Evolutionary conservation across 92 coral and sea anemone species (phyloP), one percentile per base, ranked within the genome.

Genomic region (Epizoanthus stellaris): DNA sequence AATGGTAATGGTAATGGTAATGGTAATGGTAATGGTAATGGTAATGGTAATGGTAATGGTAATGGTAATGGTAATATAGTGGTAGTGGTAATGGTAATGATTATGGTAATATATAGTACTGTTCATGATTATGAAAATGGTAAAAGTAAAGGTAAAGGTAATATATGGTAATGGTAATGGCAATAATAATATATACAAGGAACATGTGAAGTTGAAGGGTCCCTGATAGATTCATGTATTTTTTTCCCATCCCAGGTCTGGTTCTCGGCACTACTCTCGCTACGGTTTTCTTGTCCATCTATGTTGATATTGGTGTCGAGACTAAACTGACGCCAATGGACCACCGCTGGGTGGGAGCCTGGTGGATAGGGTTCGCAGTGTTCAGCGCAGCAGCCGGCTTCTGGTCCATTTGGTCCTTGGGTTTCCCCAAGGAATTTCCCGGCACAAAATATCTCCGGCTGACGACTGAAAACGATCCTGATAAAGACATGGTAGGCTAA

Each of bases 301-400:
- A 93, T 65, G 98, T 95, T n/a, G 98, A 93, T 85, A 16, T 86
- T 73, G 97, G 95, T 36, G 84, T 80, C 34, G 85, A 89, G 91
- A 95, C 97, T 76, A 74, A 86, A 7, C 86, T 95, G 76, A 93
- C 95, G 53, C 92, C 90, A 6, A 59, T 72, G 65, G 94, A 92
- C 67, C 87, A 87, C 49, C 84, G 85, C 20, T 95, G 98, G 98
- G 93, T 93, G 75, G 98, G 98, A 49, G 93, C 93, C 91, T 95
- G 98, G 98, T 95, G 98, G 98, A 91, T 95, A 80, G 98, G 97
- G 0, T 95, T 85, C 73, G 81, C 85, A 70, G 85, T 93, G 49
- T 85, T 87, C 74, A 88, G 89, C 11, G 92, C 79, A 5, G 71
- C 89, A 14, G 85, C 92, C 43, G 85, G 85, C 7, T 80, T 95